phyloP scores from a whole-genome alignment of 2,113 vertebrate species.

The Arothron firmamentum region DNA sequence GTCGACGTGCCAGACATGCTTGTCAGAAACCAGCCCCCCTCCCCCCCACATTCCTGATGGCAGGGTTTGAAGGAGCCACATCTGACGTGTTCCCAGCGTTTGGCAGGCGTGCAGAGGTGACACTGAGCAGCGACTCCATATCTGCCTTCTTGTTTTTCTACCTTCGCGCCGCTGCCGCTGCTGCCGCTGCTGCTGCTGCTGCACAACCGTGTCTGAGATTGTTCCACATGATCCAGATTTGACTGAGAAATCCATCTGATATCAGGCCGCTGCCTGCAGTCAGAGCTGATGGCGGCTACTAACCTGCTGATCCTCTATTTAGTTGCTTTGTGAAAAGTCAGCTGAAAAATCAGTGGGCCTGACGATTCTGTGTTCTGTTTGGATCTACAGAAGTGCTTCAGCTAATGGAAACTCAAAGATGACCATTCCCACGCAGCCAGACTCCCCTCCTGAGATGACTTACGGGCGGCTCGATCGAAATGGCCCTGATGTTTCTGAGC shows the following conservation, averaged over 20 bases:
- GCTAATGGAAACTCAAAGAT: slow-evolving; percentile 36
- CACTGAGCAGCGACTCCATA: not conserved
- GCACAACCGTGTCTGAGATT: not conserved
- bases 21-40: not conserved
- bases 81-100: not conserved
- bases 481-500: slow-evolving; percentile 34
- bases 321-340: not conserved
- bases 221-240: too few relatives aligned
- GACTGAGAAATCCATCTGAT: too few relatives aligned
- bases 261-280: too few relatives aligned
- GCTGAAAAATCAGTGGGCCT: not conserved
- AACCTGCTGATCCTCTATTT: not conserved
- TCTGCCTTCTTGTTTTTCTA: not conserved
- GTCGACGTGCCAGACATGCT: not conserved
- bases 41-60: not conserved
- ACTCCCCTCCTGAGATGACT: slow-evolving; percentile 37
- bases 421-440: slow-evolving; percentile 18
- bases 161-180: too few relatives aligned
- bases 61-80: not conserved
- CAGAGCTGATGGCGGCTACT: too few relatives aligned
- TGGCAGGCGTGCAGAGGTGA: not conserved
- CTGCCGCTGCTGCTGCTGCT: not conserved
- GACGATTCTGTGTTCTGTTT: not conserved
- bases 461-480: slow-evolving; percentile 47
- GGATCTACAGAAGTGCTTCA: slow-evolving; percentile 21